These are phyloP conservation scores for Coregonus suidteri DNA, from an alignment of 2,797 vertebrate genomes.

Conservation along the genomic window DNA sequence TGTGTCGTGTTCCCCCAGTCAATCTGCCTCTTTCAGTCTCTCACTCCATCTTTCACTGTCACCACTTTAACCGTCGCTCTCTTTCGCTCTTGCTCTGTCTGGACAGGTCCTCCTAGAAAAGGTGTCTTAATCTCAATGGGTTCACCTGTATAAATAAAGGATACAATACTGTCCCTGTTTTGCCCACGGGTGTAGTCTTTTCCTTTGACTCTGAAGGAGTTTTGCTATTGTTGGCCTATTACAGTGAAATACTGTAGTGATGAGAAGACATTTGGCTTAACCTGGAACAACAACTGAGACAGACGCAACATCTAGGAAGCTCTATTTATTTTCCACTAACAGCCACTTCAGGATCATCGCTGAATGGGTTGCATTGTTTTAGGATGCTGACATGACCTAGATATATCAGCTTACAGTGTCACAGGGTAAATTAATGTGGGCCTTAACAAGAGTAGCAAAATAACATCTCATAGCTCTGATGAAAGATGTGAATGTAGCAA, in stretches of 20 bases:
- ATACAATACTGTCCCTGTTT: neutral
- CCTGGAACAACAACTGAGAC: neutral
- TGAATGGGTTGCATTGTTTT: neutral
- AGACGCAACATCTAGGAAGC: neutral
- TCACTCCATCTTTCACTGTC: neutral
- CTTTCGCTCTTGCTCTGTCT: neutral
- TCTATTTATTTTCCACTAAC: neutral
- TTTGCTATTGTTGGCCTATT: neutral
- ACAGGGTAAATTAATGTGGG: neutral
- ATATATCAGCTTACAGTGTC: neutral
- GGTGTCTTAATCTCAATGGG: neutral
- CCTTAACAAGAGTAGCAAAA: neutral
- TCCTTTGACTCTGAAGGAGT: neutral
- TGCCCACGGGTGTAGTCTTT: neutral
- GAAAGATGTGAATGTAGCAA: neutral
- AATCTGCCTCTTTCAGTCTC: neutral
- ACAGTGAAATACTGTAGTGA: neutral
- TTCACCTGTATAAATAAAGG: neutral
- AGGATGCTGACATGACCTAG: neutral
- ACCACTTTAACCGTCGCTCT: neutral
- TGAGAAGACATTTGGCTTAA: neutral
- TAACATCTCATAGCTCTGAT: neutral
- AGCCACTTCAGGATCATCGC: neutral
- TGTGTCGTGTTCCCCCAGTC: neutral
- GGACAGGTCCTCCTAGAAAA: neutral